phyloP scores from a whole-genome alignment of 1,140 invertebrate species.

The Drosophila subobscura region DNA sequence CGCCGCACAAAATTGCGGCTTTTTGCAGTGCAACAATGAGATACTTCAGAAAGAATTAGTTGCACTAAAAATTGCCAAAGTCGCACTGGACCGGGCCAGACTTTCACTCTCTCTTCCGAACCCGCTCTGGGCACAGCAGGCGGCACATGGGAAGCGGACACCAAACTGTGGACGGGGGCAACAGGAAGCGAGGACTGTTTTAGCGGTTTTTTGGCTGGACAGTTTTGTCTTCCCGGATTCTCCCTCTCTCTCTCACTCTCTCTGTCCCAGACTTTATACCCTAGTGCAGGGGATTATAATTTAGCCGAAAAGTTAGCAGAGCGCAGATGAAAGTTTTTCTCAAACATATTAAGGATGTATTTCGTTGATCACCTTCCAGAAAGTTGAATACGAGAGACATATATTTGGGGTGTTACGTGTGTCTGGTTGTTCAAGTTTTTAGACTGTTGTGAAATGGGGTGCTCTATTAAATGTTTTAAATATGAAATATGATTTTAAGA shows the following conservation, averaged over 20 bases:
- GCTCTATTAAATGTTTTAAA: no score
- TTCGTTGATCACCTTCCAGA: no score
- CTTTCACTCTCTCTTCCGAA: slow-evolving; percentile 51
- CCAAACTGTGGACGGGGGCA: neutral
- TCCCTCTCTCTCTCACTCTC: neutral
- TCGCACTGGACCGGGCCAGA: slow-evolving; percentile 58
- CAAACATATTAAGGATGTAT: no score
- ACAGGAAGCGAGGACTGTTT: slow-evolving; percentile 50
- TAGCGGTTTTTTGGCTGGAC: slow-evolving; percentile 55
- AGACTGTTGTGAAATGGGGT: no score
- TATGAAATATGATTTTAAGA: no score
- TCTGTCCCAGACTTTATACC: slow-evolving; percentile 1
- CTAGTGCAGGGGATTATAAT: neutral
- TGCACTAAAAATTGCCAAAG: slow-evolving; percentile 81
- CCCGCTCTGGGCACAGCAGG: slow-evolving; percentile 37
- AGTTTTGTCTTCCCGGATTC: slow-evolving; percentile 21
- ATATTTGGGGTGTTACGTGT: neutral
- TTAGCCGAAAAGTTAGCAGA: neutral
- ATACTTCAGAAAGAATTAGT: slow-evolving; percentile 82
- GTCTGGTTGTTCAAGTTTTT: neutral
- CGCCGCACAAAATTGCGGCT: slow-evolving; percentile 78
- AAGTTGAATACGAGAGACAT: no score
- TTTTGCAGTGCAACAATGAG: slow-evolving; percentile 76
- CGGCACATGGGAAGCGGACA: slow-evolving; percentile 20
- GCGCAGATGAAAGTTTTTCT: no score